phyloP scores from a whole-genome alignment of 2,113 vertebrate species.

The Gila orcuttii region DNA sequence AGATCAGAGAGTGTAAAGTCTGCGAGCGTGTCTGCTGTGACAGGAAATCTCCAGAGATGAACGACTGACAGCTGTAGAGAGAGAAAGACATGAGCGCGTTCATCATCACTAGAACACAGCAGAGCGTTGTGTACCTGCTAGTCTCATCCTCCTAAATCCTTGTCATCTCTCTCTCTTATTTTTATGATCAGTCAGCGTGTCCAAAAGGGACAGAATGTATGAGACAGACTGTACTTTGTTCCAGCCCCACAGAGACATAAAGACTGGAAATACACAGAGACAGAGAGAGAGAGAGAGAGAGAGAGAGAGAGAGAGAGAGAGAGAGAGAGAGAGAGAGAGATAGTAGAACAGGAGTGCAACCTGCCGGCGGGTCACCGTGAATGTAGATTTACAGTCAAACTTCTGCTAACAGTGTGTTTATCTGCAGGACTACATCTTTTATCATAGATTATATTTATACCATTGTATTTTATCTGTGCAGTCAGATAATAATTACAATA shows the following conservation, averaged over 20 bases:
- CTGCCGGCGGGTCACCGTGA: conserved; percentile 38
- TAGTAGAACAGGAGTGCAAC: conserved; percentile 50
- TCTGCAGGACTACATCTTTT: not conserved
- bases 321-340: not conserved
- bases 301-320: not conserved
- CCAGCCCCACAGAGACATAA: conserved; percentile 30
- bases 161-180: conserved; percentile 7
- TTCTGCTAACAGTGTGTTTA: not conserved
- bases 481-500: not conserved
- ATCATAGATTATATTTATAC: not conserved
- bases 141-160: not conserved
- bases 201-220: conserved; percentile 34
- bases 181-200: conserved; percentile 10
- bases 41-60: not conserved
- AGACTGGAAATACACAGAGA: not conserved
- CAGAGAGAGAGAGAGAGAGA: not conserved
- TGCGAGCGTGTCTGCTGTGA: conserved; percentile 23
- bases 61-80: conserved; percentile 11
- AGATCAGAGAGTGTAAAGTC: conserved; percentile 9
- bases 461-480: not conserved
- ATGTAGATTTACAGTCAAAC: not conserved
- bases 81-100: conserved; percentile 16
- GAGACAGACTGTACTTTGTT: not conserved
- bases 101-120: conserved; percentile 12
- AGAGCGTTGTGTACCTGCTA: not conserved